A percentile compares a stretch with the other conserved stretches of the same genome.
Conservation (phyloP, 2,888 invertebrate genomes). For the Hofmannophila pseudospretella region DNA sequence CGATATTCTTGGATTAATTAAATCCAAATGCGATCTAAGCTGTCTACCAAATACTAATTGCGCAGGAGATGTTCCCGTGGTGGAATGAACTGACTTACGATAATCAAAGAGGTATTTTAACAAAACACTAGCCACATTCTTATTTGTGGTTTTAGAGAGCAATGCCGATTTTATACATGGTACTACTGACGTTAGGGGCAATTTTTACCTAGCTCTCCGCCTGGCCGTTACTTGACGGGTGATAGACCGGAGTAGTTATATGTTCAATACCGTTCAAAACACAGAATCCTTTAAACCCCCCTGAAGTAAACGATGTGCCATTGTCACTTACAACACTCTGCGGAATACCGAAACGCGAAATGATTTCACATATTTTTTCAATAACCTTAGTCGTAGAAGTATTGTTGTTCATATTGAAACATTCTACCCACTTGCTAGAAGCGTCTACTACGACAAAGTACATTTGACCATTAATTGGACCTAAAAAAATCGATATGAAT, state of each 20-base stretch:
- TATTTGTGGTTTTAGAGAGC: background rate
- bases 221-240: no score
- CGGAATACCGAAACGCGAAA: constrained; percentile 6
- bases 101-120: constrained; percentile 9
- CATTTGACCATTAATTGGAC: background rate
- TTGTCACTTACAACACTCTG: constrained; percentile 7
- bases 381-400: background rate
- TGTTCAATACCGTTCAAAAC: constrained; percentile 8
- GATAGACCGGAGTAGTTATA: constrained; percentile 8
- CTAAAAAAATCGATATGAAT: constrained; percentile 9
- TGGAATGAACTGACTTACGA: constrained; percentile 8
- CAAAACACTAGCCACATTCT: background rate
- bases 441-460: constrained; percentile 11
- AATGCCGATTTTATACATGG: background rate
- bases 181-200: no score
- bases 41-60: constrained; percentile 9
- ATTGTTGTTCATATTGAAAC: background rate
- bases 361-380: constrained; percentile 5
- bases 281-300: constrained; percentile 8
- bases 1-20: background rate
- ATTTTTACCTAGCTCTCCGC: constrained; percentile 10
- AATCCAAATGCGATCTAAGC: constrained; percentile 6
- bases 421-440: constrained; percentile 5
- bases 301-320: background rate
- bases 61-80: constrained; percentile 8